phyloP scores from a whole-genome alignment of 2,113 vertebrate species.

The Antechinus flavipes region DNA sequence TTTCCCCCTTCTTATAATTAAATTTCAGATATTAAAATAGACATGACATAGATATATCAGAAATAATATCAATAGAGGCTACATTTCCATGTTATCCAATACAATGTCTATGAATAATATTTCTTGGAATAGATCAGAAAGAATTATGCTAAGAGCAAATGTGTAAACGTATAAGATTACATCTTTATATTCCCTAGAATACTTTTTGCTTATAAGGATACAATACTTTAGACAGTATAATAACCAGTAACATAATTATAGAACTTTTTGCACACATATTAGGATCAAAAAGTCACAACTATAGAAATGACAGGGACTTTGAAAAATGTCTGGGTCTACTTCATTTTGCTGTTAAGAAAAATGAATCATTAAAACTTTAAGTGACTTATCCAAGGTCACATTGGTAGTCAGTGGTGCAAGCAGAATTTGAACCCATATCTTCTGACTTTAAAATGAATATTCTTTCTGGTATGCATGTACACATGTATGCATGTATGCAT shows the following conservation, averaged over 20 bases:
- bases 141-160: not conserved
- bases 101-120: not conserved
- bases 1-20: not conserved
- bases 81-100: not conserved
- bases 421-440: not conserved
- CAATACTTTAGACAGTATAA: not conserved
- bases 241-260: not conserved
- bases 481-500: too few relatives aligned
- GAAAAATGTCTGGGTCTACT: not conserved
- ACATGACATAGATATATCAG: not conserved
- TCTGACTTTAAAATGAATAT: not conserved
- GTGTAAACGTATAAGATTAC: not conserved
- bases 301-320: not conserved
- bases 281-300: not conserved
- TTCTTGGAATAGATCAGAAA: constrained; percentile 21
- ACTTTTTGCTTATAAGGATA: not conserved
- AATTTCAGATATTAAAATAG: constrained; percentile 7
- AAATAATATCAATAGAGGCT: not conserved
- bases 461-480: not conserved
- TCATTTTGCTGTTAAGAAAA: not conserved
- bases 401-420: too few relatives aligned
- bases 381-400: not conserved
- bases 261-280: not conserved
- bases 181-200: not conserved
- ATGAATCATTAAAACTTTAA: not conserved